Conservation (phyloP, 2,797 vertebrate species). For the Megaceryle alcyon region DNA sequence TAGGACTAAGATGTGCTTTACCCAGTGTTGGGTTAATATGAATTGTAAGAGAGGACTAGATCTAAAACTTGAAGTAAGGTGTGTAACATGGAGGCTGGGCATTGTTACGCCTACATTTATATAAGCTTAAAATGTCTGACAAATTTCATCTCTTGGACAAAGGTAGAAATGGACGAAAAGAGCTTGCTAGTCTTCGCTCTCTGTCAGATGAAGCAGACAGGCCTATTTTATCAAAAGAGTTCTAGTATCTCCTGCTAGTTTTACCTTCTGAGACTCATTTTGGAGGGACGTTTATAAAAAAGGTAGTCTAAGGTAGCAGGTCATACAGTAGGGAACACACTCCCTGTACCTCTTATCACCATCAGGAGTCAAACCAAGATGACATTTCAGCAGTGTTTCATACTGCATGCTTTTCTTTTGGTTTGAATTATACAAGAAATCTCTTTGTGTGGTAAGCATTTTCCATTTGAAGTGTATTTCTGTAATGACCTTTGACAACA, state of each 20-base stretch:
- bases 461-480: constrained; percentile 11
- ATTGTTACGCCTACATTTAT: neutral
- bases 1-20: neutral
- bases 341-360: neutral
- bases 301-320: neutral
- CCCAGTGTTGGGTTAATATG: neutral
- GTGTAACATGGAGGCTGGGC: neutral
- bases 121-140: neutral
- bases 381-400: constrained; percentile 18
- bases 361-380: neutral
- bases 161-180: neutral
- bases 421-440: constrained; percentile 1
- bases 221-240: neutral
- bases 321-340: neutral
- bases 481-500: constrained; percentile 18
- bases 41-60: neutral
- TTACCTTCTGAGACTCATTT: neutral
- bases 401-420: neutral
- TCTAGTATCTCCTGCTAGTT: neutral
- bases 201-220: neutral
- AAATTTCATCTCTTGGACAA: neutral
- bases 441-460: constrained; percentile 27
- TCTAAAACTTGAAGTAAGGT: neutral
- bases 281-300: neutral
- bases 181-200: neutral